A percentile compares a stretch with the other conserved stretches of the same genome.
Conservation (phyloP, 2,888 invertebrate genomes). For the Xanthorhoe spadicearia region DNA sequence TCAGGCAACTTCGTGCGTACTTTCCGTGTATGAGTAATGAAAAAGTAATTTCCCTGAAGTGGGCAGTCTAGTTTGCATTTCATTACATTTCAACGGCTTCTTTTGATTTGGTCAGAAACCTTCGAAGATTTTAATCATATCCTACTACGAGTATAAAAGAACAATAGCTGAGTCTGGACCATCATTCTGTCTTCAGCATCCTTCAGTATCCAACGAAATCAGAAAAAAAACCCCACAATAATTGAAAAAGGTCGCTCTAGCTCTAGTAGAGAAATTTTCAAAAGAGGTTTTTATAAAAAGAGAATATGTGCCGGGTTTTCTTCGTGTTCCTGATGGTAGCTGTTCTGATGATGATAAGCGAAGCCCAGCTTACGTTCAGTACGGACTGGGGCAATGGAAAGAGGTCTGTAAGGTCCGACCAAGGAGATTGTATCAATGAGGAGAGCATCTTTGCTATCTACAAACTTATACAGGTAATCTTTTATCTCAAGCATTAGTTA, state of each 20-base stretch:
- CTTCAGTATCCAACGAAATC: too few relatives aligned
- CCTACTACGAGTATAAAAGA: constrained; percentile 53
- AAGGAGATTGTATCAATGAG: constrained; percentile 76
- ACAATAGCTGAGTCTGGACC: background rate
- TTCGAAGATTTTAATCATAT: constrained; percentile 34
- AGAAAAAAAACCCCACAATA: background rate
- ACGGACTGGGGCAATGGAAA: constrained; percentile 83
- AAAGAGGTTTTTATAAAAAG: background rate
- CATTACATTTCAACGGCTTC: constrained; percentile 58
- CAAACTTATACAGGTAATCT: constrained; percentile 84
- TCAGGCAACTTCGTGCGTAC: too few relatives aligned
- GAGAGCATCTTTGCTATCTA: constrained; percentile 84
- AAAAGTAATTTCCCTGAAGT: constrained; percentile 28
- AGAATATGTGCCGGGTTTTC: constrained; percentile 55
- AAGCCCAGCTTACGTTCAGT: constrained; percentile 84
- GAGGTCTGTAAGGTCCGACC: constrained; percentile 54
- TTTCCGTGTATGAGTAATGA: too few relatives aligned
- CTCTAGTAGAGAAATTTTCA: too few relatives aligned
- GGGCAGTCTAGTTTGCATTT: constrained; percentile 38
- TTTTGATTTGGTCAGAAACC: constrained; percentile 64
- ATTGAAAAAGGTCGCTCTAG: too few relatives aligned
- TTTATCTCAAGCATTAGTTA: background rate
- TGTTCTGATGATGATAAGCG: constrained; percentile 50
- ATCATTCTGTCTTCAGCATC: constrained; percentile 24
- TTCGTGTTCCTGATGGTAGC: constrained; percentile 50